Evolutionary conservation across 2,888 invertebrate species (phyloP).

Genomic region (Lasioglossum calceatum): DNA sequence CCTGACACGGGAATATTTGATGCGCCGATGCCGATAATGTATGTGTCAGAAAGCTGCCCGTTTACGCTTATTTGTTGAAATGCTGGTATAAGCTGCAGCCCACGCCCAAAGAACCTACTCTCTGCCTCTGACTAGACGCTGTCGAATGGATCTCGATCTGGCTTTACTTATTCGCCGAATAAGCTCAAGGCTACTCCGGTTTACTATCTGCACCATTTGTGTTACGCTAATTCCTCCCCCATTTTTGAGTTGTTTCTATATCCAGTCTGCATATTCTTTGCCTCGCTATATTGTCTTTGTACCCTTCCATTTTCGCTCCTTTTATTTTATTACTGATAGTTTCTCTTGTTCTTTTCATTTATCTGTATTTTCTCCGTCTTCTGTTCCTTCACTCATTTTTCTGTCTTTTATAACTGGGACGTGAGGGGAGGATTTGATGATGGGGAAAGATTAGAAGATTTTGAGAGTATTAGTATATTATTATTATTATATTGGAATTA

Average conservation of each 20-base stretch:
- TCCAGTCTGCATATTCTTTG: background rate
- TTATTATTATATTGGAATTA: no score
- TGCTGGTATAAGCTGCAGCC: conserved; percentile 33
- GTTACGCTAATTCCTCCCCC: background rate
- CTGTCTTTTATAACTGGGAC: background rate
- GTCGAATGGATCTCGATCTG: background rate
- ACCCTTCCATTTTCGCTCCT: no score
- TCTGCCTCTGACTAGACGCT: background rate
- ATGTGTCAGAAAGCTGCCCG: conserved; percentile 50
- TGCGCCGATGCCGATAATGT: conserved; percentile 66
- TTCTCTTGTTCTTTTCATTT: background rate
- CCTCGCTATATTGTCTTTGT: no score
- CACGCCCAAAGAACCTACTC: background rate
- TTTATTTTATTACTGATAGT: no score
- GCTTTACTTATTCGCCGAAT: background rate
- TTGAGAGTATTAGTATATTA: no score
- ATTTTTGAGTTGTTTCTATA: background rate
- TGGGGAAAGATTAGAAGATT: no score
- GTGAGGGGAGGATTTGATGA: no score
- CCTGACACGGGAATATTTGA: conserved; percentile 66
- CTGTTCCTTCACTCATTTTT: background rate
- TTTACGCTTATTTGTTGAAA: conserved; percentile 55
- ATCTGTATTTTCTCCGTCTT: background rate
- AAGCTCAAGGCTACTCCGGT: background rate
- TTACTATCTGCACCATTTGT: no score